Conservation (phyloP, 2,797 vertebrate genomes). For the Propithecus deckenii region DNA sequence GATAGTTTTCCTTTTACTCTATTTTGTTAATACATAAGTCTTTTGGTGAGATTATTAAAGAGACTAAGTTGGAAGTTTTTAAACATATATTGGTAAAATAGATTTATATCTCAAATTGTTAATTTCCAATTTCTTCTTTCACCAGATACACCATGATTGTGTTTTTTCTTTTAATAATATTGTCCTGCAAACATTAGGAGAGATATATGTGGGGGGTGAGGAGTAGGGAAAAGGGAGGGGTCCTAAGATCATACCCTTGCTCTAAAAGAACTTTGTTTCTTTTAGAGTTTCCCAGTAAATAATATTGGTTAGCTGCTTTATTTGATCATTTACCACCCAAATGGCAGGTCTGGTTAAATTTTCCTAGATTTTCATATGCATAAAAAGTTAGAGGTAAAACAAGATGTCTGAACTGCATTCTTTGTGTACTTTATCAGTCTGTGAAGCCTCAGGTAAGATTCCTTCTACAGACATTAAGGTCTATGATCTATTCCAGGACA, state of each 20-base stretch:
- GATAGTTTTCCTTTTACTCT: neutral
- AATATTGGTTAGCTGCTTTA: slow-evolving; percentile 55
- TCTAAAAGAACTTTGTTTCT: neutral
- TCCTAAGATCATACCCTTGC: neutral
- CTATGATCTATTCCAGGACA: slow-evolving; percentile 72
- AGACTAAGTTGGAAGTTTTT: neutral
- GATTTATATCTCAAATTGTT: neutral
- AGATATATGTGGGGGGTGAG: neutral
- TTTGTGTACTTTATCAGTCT: slow-evolving; percentile 73
- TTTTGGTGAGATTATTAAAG: neutral
- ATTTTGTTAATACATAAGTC: neutral
- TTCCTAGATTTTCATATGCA: slow-evolving; percentile 70
- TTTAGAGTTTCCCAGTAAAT: slow-evolving; percentile 36
- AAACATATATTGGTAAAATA: neutral
- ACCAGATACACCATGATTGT: neutral
- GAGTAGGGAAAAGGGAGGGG: too few relatives aligned
- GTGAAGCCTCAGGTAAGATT: slow-evolving; percentile 77
- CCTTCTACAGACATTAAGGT: slow-evolving; percentile 67
- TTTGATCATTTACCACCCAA: slow-evolving; percentile 71
- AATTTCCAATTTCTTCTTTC: neutral
- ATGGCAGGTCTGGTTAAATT: slow-evolving; percentile 61
- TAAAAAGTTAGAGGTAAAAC: slow-evolving; percentile 76
- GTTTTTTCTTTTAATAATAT: neutral
- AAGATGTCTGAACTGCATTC: slow-evolving; percentile 33
- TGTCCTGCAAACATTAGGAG: neutral